Conservation (phyloP, 2,888 invertebrate species). For the Diploptera punctata region DNA sequence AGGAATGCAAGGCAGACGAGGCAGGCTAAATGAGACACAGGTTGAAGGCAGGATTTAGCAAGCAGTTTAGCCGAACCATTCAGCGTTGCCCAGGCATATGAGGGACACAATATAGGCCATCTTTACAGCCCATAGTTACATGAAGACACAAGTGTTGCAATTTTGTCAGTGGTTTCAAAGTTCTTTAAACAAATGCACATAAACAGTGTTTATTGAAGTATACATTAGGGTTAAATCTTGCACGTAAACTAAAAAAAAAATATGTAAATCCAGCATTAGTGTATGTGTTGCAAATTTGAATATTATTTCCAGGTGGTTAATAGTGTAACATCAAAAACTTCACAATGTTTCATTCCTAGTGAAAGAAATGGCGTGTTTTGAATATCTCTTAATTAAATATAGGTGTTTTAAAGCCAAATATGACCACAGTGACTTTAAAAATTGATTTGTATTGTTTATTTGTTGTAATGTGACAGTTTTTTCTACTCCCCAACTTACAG, state of each 20-base stretch:
- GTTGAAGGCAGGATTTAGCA: slow-evolving; percentile 36
- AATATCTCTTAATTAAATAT: neutral
- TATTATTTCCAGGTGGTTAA: slow-evolving; percentile 23
- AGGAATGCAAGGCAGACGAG: slow-evolving; percentile 33
- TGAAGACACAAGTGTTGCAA: too few relatives aligned
- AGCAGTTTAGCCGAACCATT: slow-evolving; percentile 30
- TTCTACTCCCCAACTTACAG: neutral
- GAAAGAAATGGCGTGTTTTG: slow-evolving; percentile 6
- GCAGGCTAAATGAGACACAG: slow-evolving; percentile 36
- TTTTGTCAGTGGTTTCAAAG: too few relatives aligned
- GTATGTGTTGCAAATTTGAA: slow-evolving; percentile 6
- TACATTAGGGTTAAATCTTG: too few relatives aligned
- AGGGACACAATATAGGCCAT: slow-evolving; percentile 29
- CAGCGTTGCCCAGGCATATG: slow-evolving; percentile 27
- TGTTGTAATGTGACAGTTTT: neutral
- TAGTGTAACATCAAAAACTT: too few relatives aligned
- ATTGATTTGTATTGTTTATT: neutral
- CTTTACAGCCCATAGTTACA: slow-evolving; percentile 31
- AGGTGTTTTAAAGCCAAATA: neutral
- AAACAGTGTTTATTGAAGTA: too few relatives aligned
- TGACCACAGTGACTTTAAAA: neutral
- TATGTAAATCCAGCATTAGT: slow-evolving; percentile 1
- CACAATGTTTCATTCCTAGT: neutral
- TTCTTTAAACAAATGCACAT: too few relatives aligned
- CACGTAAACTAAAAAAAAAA: slow-evolving; percentile 5